These are phyloP conservation scores for Istiophorus platypterus DNA, from an alignment of 2,113 vertebrate genomes.

Conservation along the genomic window DNA sequence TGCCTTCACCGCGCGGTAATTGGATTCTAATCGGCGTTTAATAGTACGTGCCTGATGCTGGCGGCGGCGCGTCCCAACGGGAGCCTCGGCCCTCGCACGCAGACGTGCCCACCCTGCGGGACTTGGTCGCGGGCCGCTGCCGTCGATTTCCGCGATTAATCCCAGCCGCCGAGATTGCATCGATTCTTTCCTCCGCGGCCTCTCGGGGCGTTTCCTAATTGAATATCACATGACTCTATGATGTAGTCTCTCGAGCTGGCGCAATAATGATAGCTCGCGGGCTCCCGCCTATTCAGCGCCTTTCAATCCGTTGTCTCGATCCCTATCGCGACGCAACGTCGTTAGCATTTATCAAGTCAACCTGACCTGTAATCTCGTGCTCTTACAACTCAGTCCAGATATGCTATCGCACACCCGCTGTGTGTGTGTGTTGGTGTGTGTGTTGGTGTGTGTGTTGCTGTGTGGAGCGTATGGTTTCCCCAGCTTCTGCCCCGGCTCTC, in stretches of 20 bases:
- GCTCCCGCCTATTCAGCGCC: conserved; percentile 45
- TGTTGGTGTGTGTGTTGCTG: background rate
- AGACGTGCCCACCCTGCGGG: conserved; percentile 28
- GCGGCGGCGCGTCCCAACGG: no score
- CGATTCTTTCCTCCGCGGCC: conserved; percentile 54
- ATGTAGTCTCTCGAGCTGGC: conserved; percentile 47
- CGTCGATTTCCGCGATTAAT: conserved; percentile 65
- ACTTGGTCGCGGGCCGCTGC: conserved; percentile 44
- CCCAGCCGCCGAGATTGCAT: conserved; percentile 47
- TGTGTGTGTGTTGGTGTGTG: background rate
- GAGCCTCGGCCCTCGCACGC: conserved; percentile 51
- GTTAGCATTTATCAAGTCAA: conserved; percentile 37
- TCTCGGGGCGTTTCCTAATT: conserved; percentile 61
- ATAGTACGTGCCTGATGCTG: conserved; percentile 56
- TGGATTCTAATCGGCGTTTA: conserved; percentile 72
- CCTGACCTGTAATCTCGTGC: conserved; percentile 27
- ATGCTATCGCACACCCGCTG: background rate
- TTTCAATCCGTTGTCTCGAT: conserved; percentile 29
- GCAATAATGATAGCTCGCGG: conserved; percentile 54
- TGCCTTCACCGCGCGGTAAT: conserved; percentile 65
- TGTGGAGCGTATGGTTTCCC: background rate
- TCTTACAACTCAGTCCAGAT: conserved; percentile 39
- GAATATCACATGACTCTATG: conserved; percentile 66
- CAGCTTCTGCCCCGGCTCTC: conserved; percentile 31
- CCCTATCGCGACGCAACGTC: conserved; percentile 33